Evolutionary conservation across 2,797 vertebrate species (phyloP).

Genomic region (Jordanella pulchra): DNA sequence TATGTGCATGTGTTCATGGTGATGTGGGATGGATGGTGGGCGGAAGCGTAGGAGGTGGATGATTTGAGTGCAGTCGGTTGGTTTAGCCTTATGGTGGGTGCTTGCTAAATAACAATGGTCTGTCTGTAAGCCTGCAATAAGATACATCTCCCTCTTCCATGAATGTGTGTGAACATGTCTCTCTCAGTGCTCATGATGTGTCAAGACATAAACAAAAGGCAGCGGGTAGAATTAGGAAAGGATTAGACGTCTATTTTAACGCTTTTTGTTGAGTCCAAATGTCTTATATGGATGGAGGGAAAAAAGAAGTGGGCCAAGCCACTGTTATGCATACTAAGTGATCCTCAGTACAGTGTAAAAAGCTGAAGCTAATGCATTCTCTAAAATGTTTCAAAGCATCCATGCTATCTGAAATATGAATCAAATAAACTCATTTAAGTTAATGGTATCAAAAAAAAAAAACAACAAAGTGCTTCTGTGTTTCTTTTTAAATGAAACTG

Average conservation of each 20-base stretch:
- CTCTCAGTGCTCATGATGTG: constrained; percentile 37
- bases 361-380: constrained; percentile 5
- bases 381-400: constrained; percentile 6
- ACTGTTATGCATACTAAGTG: constrained; percentile 40
- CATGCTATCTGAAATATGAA: constrained; percentile 10
- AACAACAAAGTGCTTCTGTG: constrained; percentile 29
- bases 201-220: constrained; percentile 65
- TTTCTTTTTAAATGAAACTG: constrained; percentile 34
- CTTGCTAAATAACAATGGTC: constrained; percentile 64
- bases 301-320: constrained; percentile 47
- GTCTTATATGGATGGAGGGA: constrained; percentile 34
- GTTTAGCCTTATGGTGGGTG: constrained; percentile 47
- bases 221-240: constrained; percentile 59
- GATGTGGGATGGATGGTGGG: constrained; percentile 52
- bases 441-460: constrained; percentile 22
- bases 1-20: constrained; percentile 22
- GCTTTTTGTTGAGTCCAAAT: constrained; percentile 56
- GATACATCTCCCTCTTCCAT: constrained; percentile 30
- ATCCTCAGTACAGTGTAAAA: neutral
- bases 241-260: constrained; percentile 72
- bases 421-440: constrained; percentile 46
- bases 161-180: constrained; percentile 26
- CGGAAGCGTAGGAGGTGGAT: constrained; percentile 47
- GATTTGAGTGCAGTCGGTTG: constrained; percentile 51
- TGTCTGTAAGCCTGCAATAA: constrained; percentile 54